Conservation (phyloP, 2,888 invertebrate species). For the Pollenia griseotomentosa region DNA sequence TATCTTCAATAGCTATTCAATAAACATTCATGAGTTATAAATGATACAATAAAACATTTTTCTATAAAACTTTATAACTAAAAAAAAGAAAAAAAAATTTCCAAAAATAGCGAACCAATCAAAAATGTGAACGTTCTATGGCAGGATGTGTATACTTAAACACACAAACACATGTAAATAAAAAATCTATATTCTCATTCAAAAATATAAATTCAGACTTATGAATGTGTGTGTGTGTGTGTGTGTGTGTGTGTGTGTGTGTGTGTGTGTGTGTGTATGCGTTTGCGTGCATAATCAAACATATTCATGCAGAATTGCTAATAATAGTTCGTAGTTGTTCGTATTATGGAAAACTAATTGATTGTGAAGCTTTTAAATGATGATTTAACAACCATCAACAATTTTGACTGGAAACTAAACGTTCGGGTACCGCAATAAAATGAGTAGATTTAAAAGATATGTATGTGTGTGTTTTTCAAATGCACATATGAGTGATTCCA, state of each 20-base stretch:
- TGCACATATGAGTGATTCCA: neutral
- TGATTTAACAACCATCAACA: constrained; percentile 16
- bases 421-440: neutral
- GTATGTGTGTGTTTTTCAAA: neutral
- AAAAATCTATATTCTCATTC: too few species aligned
- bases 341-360: constrained; percentile 27
- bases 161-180: too few species aligned
- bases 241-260: too few species aligned
- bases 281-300: neutral
- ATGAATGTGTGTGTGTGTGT: too few species aligned
- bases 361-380: constrained; percentile 41
- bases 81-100: neutral
- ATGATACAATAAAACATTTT: constrained; percentile 11
- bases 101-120: neutral
- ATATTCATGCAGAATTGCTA: neutral
- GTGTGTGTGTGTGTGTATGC: too few species aligned
- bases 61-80: neutral
- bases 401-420: constrained; percentile 12
- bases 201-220: too few species aligned
- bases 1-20: too few species aligned
- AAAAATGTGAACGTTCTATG: neutral
- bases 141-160: too few species aligned
- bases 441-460: too few species aligned
- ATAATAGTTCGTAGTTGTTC: too few species aligned
- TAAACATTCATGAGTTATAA: neutral